Conservation (phyloP, 1,140 invertebrate genomes). For the Wiebesia pumilae region DNA sequence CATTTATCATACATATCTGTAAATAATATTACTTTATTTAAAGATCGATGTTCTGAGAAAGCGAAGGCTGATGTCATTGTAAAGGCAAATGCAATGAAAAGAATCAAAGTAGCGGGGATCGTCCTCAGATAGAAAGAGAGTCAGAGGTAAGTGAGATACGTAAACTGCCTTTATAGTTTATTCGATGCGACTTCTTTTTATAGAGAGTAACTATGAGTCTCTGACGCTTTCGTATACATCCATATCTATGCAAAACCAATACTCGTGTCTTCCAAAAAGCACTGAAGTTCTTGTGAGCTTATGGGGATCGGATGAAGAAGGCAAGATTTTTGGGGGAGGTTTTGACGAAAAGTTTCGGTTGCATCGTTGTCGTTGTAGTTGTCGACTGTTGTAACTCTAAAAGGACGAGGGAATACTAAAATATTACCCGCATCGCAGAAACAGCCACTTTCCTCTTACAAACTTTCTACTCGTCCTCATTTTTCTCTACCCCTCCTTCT, state of each 20-base stretch:
- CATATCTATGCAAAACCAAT: background rate
- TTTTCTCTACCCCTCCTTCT: conserved; percentile 18
- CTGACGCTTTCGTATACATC: background rate
- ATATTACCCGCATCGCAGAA: conserved; percentile 62
- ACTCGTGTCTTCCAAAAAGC: conserved; percentile 48
- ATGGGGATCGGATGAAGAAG: background rate
- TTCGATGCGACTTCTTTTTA: conserved; percentile 39
- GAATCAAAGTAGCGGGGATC: background rate
- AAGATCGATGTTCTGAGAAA: conserved; percentile 18
- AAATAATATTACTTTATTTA: background rate
- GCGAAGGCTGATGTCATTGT: conserved; percentile 19
- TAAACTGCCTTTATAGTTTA: conserved; percentile 50
- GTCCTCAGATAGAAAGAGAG: background rate
- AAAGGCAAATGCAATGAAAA: background rate
- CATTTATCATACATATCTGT: conserved; percentile 25
- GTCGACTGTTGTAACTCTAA: conserved; percentile 52
- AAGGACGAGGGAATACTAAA: conserved; percentile 56
- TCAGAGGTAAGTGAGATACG: conserved; percentile 26
- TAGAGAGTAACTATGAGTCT: background rate
- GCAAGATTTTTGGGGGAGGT: background rate
- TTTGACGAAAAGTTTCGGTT: conserved; percentile 60
- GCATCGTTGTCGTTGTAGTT: background rate
- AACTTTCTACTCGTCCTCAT: conserved; percentile 55
- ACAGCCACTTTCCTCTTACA: conserved; percentile 58
- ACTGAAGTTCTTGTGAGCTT: conserved; percentile 54